Evolutionary conservation across 2,797 vertebrate species (phyloP).

Genomic region (Poeciliopsis presidionis): DNA sequence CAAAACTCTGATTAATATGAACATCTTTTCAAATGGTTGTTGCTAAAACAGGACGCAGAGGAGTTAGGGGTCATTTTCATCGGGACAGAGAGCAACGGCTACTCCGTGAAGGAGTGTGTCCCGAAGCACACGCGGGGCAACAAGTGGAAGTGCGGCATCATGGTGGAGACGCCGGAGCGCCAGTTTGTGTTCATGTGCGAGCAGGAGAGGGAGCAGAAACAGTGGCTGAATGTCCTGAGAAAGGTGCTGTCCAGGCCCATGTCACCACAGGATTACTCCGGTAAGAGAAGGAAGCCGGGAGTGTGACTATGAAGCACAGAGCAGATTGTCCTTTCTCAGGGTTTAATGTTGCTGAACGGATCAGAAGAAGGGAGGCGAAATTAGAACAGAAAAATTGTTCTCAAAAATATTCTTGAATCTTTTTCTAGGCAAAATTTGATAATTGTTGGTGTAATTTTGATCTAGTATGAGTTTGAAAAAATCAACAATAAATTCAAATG

Average conservation of each 20-base stretch:
- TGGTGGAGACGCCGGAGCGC: conserved; percentile 83
- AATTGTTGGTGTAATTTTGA: not conserved
- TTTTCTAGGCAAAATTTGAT: not conserved
- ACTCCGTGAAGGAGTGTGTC: conserved; percentile 79
- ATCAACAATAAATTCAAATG: not conserved
- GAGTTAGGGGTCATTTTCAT: conserved; percentile 89
- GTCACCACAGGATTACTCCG: conserved; percentile 77
- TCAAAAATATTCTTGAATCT: not conserved
- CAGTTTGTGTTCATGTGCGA: conserved; percentile 90
- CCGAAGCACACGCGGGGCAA: conserved; percentile 81
- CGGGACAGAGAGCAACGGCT: conserved; percentile 84
- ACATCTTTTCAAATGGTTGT: not conserved
- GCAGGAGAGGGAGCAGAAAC: conserved; percentile 84
- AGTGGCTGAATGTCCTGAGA: conserved; percentile 87
- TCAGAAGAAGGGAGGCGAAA: not conserved
- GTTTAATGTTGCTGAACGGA: not conserved
- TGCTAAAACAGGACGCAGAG: conserved; percentile 84
- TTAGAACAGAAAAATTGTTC: not conserved
- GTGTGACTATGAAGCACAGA: not conserved
- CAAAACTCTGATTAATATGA: not conserved
- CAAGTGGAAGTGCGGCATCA: conserved; percentile 85
- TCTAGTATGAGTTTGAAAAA: not conserved
- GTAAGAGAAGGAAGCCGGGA: conserved; percentile 64
- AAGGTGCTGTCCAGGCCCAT: conserved; percentile 82
- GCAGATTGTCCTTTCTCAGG: not conserved